Conservation (phyloP, 2,797 vertebrate genomes). For the Gymnopithys bicolor region DNA sequence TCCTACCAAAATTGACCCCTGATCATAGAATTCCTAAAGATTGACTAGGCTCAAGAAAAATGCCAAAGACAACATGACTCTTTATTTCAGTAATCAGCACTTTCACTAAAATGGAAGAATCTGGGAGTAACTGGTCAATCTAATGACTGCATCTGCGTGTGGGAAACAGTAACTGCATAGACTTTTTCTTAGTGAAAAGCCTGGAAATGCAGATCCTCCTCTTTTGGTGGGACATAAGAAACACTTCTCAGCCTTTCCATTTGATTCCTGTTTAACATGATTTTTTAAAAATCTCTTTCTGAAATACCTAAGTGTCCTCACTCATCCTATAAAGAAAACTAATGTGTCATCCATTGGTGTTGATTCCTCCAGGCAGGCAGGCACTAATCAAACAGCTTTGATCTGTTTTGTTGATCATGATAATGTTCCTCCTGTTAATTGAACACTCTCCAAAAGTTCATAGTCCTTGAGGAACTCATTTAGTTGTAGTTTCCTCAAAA, state of each 20-base stretch:
- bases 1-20: not conserved
- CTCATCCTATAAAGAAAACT: not conserved
- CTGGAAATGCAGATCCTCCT: not conserved
- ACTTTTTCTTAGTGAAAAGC: not conserved
- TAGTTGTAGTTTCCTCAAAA: not conserved
- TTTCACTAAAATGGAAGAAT: not conserved
- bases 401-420: not conserved
- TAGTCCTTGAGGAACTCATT: not conserved
- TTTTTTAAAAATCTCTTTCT: not conserved
- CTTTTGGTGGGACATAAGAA: not conserved
- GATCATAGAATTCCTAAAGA: not conserved
- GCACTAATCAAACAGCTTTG: not conserved
- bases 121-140: not conserved
- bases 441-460: not conserved
- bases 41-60: not conserved
- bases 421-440: not conserved
- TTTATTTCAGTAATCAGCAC: not conserved
- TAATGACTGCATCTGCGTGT: not conserved
- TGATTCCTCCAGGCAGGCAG: not conserved
- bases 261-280: not conserved
- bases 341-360: accelerated
- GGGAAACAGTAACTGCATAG: not conserved
- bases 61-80: not conserved
- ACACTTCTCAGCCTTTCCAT: not conserved
- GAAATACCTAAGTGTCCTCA: accelerated